Evolutionary conservation across 2,113 vertebrate species (phyloP), one percentile per base, ranked within the genome.

Genomic region (Xyrauchen texanus): DNA sequence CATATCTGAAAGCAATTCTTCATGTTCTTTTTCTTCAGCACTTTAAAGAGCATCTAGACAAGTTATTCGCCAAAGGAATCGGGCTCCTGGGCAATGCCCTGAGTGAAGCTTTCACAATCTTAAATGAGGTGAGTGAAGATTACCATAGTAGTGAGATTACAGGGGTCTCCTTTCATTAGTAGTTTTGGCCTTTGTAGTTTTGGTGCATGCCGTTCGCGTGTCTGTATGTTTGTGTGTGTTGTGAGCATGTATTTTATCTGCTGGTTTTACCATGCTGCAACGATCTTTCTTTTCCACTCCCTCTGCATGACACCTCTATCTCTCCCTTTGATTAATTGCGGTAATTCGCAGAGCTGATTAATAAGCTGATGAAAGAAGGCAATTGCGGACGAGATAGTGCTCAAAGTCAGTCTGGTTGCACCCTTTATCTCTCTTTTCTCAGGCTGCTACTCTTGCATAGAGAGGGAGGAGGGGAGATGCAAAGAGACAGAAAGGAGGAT

Each of bases 11-110:
- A 15, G 58, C 81, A 45, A 62, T 73, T 66, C 60, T n/a, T 49
- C 62, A 81, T 85, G 3, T 67, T 10, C 49, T 68, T 92, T 89
- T 90, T 79, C 80, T 53, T 64, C 87, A 99, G 98, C 98, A 99
- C 90, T 99, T 99, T 91, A 93, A 95, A 72, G 95, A 99, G 85
- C 97, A 98, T 84, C 94, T 99, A 88, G 96, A 98, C 88, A 98
- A 97, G 88, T 95, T 99, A 83, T 97, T 95, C 88, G 97, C 96
- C 55, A 98, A 98, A 92, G 97, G 96, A 82, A 98, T 98, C 2
- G 97, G 97, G 57, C 95, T 99, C 92, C 88, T 99, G 90, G 96
- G 97, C 53, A 94, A 95, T n/a, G 97, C 97, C 82, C 93, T 99
- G 88, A 93, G 93, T 4, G 97, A 98, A 87, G 98, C 97, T 6